Evolutionary conservation across 2,888 invertebrate genomes (phyloP), one percentile per base, ranked within the genome.

Genomic region (Criorhina ranunculi): DNA sequence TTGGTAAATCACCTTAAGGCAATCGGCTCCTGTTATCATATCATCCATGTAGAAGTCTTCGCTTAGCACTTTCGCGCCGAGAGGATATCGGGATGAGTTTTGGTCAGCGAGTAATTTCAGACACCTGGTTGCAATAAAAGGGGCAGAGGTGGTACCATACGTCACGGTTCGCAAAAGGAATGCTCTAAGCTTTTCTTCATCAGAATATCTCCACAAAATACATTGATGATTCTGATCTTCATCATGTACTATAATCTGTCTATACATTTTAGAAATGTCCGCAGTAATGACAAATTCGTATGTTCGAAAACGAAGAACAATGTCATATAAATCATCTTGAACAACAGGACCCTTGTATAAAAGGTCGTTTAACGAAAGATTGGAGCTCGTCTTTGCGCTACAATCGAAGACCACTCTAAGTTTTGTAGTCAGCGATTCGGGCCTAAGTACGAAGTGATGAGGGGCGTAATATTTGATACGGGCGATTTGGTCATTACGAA

Each of bases 231-330:
- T 40, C 0, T 55, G 12, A 31, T 87, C 87, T 7, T 73, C 60
- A n/a, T 59, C 57, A 9, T 67, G 62, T 5, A 86, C 78, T 51
- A 75, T 69, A 6, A 62, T 60, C 53, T 87, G 86, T 5, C 87
- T 67, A 51, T 87, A 87, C 85, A 87, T 87, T 78, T 87, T 87
- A 2, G 64, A 64, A 5, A 87, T 62, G 42, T 86, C 86, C 2
- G 82, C 81, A 8, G 83, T 85, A 12, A 40, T 19, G 2, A 49
- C 86, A n/a, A 51, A 86, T 17, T 55, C 66, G 64, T 75, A 62
- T n/a, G 67, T 64, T 17, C 80, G 60, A 72, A 78, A 87, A 15
- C 86, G 62, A 4, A 86, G 12, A 4, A 86, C 15, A 2, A 85
- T 86, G 0, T 67, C 67, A 24, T 66, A 44, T 33, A 86, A 51